Percentiles rank a stretch among this genome's conserved stretches.
Evolutionary conservation across 2,113 vertebrate species (phyloP).

Genomic region (Muntiacus reevesi): DNA sequence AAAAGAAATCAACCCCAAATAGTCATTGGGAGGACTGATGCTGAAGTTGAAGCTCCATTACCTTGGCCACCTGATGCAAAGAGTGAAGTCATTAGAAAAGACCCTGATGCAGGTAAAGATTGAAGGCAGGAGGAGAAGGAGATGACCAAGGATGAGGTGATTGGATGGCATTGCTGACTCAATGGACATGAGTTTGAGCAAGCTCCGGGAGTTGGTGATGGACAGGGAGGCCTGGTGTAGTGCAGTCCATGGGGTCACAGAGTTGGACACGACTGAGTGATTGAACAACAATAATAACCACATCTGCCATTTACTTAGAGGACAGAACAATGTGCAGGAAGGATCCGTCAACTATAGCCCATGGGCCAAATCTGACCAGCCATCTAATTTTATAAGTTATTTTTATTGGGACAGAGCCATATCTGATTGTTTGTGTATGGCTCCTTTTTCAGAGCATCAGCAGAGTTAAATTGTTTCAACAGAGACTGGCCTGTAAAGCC

Average conservation of each 20-base stretch:
- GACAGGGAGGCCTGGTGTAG: neutral
- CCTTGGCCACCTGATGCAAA: neutral
- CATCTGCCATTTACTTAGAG: neutral
- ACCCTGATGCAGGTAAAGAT: neutral
- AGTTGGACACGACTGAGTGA: neutral
- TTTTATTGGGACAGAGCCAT: neutral
- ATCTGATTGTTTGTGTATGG: neutral
- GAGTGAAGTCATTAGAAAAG: neutral
- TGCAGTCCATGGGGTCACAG: neutral
- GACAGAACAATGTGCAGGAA: neutral
- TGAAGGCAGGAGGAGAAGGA: neutral
- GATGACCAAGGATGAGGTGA: neutral
- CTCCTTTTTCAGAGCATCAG: neutral
- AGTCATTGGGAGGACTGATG: neutral
- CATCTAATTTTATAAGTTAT: conserved; percentile 1
- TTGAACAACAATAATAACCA: neutral
- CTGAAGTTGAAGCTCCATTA: neutral
- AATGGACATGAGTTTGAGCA: neutral
- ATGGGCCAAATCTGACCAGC: neutral
- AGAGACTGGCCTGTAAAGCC: neutral
- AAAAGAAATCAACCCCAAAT: neutral
- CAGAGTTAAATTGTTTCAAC: neutral
- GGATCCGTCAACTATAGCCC: neutral
- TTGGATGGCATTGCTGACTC: neutral
- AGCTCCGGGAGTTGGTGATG: neutral